Conservation (phyloP, 1,140 invertebrate species). For the Tetranychus urticae region DNA sequence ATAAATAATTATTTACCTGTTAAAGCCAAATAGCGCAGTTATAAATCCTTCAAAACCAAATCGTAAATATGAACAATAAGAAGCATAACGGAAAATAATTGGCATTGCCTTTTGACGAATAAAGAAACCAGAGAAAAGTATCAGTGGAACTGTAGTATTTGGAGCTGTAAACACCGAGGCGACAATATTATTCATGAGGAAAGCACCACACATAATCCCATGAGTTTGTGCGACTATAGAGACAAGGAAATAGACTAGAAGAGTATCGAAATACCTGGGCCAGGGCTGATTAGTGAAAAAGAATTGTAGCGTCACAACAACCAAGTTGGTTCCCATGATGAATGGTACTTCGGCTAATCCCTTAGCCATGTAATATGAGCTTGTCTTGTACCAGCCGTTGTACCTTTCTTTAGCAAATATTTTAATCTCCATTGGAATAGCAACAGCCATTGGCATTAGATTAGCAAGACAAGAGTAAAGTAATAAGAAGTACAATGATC, state of each 20-base stretch:
- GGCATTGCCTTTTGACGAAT: not conserved
- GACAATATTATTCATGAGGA: not conserved
- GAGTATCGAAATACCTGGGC: not conserved
- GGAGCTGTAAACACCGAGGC: slow-evolving; percentile 3
- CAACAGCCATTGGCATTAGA: not conserved
- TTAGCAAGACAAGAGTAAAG: not conserved
- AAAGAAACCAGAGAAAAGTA: slow-evolving; percentile 2
- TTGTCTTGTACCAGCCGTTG: slow-evolving; percentile 34
- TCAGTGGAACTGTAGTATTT: not conserved
- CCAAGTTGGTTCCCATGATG: not conserved
- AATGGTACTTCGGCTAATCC: slow-evolving; percentile 2
- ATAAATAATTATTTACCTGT: not conserved
- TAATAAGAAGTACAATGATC: not conserved
- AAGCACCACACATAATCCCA: not conserved
- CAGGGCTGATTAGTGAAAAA: slow-evolving; percentile 16
- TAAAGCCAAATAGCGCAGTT: not conserved
- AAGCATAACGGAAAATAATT: slow-evolving; percentile 23
- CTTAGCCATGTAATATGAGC: not conserved
- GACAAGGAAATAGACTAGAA: not conserved
- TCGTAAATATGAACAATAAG: slow-evolving; percentile 21
- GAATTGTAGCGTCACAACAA: not conserved
- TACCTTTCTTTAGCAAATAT: slow-evolving; percentile 52
- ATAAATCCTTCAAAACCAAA: not conserved
- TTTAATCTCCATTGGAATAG: not conserved
- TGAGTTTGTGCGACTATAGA: slow-evolving; percentile 2